These are phyloP conservation scores for Distichodus sexfasciatus DNA, from an alignment of 2,797 vertebrate species.

Conservation along the genomic window DNA sequence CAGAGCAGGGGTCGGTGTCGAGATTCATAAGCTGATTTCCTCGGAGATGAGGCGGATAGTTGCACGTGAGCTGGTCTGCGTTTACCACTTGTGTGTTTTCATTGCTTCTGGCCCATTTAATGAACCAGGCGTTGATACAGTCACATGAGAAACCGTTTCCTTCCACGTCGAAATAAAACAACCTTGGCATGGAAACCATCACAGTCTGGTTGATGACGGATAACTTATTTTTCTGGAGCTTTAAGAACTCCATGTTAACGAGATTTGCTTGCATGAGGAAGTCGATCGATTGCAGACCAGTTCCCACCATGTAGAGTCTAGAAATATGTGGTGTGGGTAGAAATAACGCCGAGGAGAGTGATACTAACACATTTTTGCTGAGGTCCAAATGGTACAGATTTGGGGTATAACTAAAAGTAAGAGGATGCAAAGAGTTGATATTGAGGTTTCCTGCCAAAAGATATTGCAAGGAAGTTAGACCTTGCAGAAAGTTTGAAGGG, in stretches of 20 bases:
- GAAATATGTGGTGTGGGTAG: constrained; percentile 52
- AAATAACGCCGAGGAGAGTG: constrained; percentile 54
- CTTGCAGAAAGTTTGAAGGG: constrained; percentile 66
- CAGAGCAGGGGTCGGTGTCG: constrained; percentile 40
- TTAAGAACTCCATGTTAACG: constrained; percentile 58
- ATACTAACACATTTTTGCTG: constrained; percentile 56
- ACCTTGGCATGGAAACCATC: constrained; percentile 46
- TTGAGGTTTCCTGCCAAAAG: constrained; percentile 53
- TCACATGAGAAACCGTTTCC: constrained; percentile 64
- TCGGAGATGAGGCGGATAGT: constrained; percentile 51
- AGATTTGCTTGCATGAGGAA: constrained; percentile 59
- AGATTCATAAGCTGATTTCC: constrained; percentile 57
- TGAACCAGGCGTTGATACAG: constrained; percentile 62
- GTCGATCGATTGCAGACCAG: constrained; percentile 59
- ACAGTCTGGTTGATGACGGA: constrained; percentile 41
- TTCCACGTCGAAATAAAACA: constrained; percentile 60
- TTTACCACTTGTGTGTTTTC: constrained; percentile 60
- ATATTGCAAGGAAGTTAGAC: constrained; percentile 56
- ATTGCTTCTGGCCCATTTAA: constrained; percentile 43
- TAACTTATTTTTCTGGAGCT: constrained; percentile 57
- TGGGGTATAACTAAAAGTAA: constrained; percentile 60
- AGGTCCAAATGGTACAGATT: constrained; percentile 54
- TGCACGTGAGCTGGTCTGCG: constrained; percentile 59
- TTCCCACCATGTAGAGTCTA: constrained; percentile 57
- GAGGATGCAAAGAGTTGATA: constrained; percentile 40